These are phyloP conservation scores for Meloe dianella DNA, from an alignment of 2,888 invertebrate species.

Conservation along the genomic window DNA sequence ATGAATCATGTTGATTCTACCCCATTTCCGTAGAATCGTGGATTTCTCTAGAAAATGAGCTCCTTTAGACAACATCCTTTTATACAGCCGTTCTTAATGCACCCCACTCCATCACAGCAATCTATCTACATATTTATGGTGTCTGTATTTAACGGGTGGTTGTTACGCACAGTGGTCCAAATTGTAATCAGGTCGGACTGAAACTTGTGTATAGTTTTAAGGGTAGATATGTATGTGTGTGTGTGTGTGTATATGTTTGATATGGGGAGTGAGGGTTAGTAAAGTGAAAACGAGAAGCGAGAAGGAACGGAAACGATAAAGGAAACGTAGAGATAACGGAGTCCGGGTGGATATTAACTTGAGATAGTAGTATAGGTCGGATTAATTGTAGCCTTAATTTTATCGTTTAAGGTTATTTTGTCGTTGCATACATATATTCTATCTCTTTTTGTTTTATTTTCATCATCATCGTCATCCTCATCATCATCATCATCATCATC, in stretches of 20 bases:
- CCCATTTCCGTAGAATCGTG: constrained; percentile 11
- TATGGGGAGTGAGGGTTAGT: background rate
- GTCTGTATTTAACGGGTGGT: constrained; percentile 32
- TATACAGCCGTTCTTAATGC: background rate
- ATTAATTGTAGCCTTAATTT: constrained; percentile 50
- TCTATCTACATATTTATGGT: constrained; percentile 32
- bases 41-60: constrained; percentile 9
- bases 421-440: constrained; percentile 14
- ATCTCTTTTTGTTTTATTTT: constrained; percentile 10
- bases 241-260: constrained; percentile 3
- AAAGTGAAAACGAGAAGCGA: constrained; percentile 11
- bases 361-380: constrained; percentile 39
- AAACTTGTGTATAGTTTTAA: background rate
- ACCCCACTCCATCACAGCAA: constrained; percentile 12
- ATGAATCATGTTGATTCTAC: constrained; percentile 13
- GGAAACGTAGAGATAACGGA: constrained; percentile 39
- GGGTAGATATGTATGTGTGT: background rate
- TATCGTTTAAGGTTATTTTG: constrained; percentile 40
- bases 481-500: background rate
- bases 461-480: background rate
- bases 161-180: constrained; percentile 29
- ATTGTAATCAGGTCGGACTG: constrained; percentile 25
- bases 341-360: constrained; percentile 40
- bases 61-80: constrained; percentile 6
- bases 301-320: constrained; percentile 29